A percentile compares a stretch with the other conserved stretches of the same genome.
phyloP scores from a whole-genome alignment of 2,797 vertebrate genomes.

The Odontamblyopus lacepedii region DNA sequence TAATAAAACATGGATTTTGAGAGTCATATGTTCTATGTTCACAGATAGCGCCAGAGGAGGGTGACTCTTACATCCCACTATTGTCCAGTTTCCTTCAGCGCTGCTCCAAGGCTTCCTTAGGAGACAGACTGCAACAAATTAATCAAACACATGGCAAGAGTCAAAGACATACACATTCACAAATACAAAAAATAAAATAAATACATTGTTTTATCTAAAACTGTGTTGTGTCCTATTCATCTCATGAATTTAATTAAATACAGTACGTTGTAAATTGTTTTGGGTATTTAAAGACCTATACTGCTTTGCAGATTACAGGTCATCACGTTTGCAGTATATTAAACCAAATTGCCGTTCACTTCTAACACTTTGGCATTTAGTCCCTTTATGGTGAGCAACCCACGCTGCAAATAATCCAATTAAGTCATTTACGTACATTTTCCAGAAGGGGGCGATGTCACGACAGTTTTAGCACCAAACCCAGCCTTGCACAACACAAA shows the following conservation, averaged over 20 bases:
- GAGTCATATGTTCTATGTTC: neutral
- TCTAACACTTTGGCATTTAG: conserved; percentile 10
- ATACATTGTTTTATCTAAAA: neutral
- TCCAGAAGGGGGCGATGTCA: conserved; percentile 76
- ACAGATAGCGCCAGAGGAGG: conserved; percentile 20
- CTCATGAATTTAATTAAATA: neutral
- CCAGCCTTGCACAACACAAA: conserved; percentile 8
- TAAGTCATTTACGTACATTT: conserved; percentile 52
- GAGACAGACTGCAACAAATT: conserved; percentile 18
- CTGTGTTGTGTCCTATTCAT: neutral
- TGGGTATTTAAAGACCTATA: neutral
- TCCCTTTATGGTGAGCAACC: conserved; percentile 1
- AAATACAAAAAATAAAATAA: neutral
- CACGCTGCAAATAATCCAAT: conserved; percentile 53
- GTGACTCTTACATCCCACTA: conserved; percentile 71
- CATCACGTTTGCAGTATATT: neutral
- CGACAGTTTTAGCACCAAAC: conserved; percentile 50
- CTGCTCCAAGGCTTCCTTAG: conserved; percentile 59
- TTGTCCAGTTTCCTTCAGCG: conserved; percentile 75
- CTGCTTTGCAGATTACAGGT: neutral
- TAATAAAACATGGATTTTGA: neutral
- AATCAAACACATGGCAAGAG: conserved; percentile 24
- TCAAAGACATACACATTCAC: conserved; percentile 5
- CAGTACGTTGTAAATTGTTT: neutral
- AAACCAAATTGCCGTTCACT: neutral